Evolutionary conservation across 2,888 invertebrate genomes (phyloP), one percentile per base, ranked within the genome.

Genomic region (Apotomis betuletana): DNA sequence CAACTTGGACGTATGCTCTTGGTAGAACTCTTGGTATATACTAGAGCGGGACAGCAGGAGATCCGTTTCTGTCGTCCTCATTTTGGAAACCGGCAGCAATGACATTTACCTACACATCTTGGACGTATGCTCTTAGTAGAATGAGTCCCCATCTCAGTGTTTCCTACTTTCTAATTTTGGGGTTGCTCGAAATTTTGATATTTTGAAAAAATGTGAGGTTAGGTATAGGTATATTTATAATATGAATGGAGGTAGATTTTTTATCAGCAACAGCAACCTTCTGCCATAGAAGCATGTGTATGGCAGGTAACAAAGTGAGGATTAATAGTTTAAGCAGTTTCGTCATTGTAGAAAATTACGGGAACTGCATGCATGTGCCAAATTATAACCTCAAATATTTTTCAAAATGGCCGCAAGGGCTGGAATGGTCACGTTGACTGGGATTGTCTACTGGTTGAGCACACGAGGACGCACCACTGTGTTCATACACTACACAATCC

Each of bases 391-490:
- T 8, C 15, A 60, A 38, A 58, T 61, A 60, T 38, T 57, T 15
- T 51, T 5, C n/a, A 10, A 70, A 62, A 62, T 64, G 58, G 38
- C 15, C 46, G 49, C 61, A 3, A 27, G 27, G 9, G 5, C 49
- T 65, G 46, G 38, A 63, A 10, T 64, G 12, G 49, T 36, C 58
- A 41, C 41, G 15, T 27, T 13, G 15, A 10, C 10, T 51, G 58
- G 52, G 1, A 88, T 88, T 87, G 84, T 80, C 84, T 83, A 75
- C 77, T 82, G 82, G 75, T 77, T 86, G 85, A 85, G 77, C 78
- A 81, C 83, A 80, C 75, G 86, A 88, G 90, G 91, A 91, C 91
- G 92, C 88, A 84, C 79, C 77, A 52, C 67, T 77, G 77, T 83
- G 79, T 78, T 83, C 84, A 83, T 80, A 80, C 81, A 77, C 69